Percentiles rank a stretch among this genome's conserved stretches.
phyloP scores from a whole-genome alignment of 2,113 vertebrate species.

The Symphodus melops region DNA sequence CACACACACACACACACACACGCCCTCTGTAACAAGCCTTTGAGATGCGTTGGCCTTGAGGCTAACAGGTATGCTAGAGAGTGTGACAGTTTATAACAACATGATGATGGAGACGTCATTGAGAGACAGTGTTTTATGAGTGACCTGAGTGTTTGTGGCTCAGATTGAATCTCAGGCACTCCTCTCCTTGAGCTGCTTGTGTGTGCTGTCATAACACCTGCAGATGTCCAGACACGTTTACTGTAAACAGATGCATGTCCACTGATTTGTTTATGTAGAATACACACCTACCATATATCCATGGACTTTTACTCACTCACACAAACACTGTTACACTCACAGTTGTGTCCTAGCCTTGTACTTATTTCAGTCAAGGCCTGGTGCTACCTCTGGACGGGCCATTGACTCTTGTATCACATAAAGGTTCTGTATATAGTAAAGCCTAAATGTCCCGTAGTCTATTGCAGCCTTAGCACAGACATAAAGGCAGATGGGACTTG shows the following conservation, averaged over 20 bases:
- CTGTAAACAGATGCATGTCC: no score
- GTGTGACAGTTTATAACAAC: constrained; percentile 76
- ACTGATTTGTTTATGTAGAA: not conserved
- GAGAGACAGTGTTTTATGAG: constrained; percentile 70
- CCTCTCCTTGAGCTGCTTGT: not conserved
- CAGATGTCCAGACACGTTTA: not conserved
- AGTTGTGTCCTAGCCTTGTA: constrained; percentile 50
- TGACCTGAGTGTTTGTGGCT: constrained; percentile 54
- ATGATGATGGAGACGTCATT: constrained; percentile 78
- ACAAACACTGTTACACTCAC: not conserved
- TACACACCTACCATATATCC: not conserved
- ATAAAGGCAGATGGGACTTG: constrained; percentile 67
- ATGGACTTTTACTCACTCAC: not conserved
- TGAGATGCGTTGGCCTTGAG: constrained; percentile 69
- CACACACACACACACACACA: constrained; percentile 31
- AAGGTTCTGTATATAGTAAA: constrained; percentile 39
- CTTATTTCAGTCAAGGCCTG: constrained; percentile 64
- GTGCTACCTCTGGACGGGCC: constrained; percentile 45
- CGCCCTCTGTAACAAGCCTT: constrained; percentile 61
- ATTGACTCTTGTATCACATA: constrained; percentile 70
- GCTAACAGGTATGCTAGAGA: constrained; percentile 64
- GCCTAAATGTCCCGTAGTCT: constrained; percentile 45
- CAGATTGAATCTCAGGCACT: constrained; percentile 47
- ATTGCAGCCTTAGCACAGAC: constrained; percentile 40
- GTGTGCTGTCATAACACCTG: constrained; percentile 8